Base-by-base conservation (phyloP, 2,797 vertebrate genomes). In the Columba guinea region DNA sequence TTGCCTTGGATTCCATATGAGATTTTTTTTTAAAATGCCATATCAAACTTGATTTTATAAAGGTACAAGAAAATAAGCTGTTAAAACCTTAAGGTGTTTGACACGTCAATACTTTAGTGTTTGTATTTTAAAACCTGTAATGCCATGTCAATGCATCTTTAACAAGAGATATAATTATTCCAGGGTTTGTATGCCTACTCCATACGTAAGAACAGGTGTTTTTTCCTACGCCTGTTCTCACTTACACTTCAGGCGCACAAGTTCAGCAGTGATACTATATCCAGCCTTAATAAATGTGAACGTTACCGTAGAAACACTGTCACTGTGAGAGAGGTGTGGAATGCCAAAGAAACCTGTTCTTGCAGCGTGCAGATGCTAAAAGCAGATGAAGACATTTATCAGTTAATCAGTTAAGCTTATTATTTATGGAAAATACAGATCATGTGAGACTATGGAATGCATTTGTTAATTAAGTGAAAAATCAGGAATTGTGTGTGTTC, bases 391-490 rank as follows among this genome's bases (percentile, higher is more conserved):
- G 87, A 79, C 64, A 48, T 96, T 95, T 88, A 94, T 87, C 96
- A 92, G 88, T 85, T 89, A 87, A 95, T 95, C 91, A 79, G 80
- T 92, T 91, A 76, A 81, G 35, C 13, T 39, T 63, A 67, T 89
- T 97, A 96, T 96, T 97, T 96, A 77, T 96, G 96, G 87, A 94
- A 95, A 95, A 93, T 68, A 46, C 6, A 9, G 70, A 39, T 90
- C 35, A 6, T 59, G 60, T 85, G 59, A 87, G 75, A 35, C 60
- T 77, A 34, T 71, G 94, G 82, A 90, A 95, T 94, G 86, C 18
- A 4, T 94, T 89, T 95, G 74, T 92, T 96, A 95, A 95, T 95
- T 90, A 95, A 94, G 48, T 84, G 81, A 95, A 94, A 94, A 95
- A 87, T 69, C 52, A 76, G 86, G 83, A 93, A 68, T 58, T 90